These are phyloP conservation scores for Mycetomoellerius zeteki DNA, from an alignment of 1,140 invertebrate species.

Conservation along the genomic window DNA sequence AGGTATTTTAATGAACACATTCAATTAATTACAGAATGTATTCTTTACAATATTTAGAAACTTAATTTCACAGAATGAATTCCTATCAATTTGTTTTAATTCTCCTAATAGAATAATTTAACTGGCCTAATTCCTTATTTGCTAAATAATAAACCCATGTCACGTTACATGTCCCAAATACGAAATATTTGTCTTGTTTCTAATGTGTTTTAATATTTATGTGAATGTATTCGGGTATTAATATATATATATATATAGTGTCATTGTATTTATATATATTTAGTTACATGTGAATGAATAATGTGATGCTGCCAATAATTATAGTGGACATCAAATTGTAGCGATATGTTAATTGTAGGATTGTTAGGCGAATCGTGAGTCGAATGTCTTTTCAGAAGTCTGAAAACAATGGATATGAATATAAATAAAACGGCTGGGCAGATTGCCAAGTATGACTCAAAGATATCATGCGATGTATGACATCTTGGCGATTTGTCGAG, in stretches of 20 bases:
- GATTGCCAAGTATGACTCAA: constrained; percentile 62
- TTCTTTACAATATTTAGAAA: background rate
- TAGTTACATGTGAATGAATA: constrained; percentile 51
- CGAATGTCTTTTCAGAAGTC: constrained; percentile 43
- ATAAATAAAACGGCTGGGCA: constrained; percentile 42
- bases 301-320: constrained; percentile 62
- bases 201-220: constrained; percentile 53
- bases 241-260: constrained; percentile 36
- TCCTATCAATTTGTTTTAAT: constrained; percentile 23
- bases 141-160: constrained; percentile 16
- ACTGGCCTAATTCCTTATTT: constrained; percentile 65
- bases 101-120: constrained; percentile 35
- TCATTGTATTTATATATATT: constrained; percentile 47
- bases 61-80: constrained; percentile 1
- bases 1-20: background rate
- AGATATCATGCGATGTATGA: background rate
- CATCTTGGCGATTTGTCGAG: constrained; percentile 68
- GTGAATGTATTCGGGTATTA: constrained; percentile 23
- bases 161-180: background rate
- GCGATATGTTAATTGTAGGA: constrained; percentile 54
- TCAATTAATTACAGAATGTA: background rate
- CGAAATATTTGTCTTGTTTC: constrained; percentile 39
- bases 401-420: constrained; percentile 56
- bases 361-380: constrained; percentile 22
- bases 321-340: constrained; percentile 55